Evolutionary conservation across 2,797 vertebrate species (phyloP).

Genomic region (Telmatherina bonti): DNA sequence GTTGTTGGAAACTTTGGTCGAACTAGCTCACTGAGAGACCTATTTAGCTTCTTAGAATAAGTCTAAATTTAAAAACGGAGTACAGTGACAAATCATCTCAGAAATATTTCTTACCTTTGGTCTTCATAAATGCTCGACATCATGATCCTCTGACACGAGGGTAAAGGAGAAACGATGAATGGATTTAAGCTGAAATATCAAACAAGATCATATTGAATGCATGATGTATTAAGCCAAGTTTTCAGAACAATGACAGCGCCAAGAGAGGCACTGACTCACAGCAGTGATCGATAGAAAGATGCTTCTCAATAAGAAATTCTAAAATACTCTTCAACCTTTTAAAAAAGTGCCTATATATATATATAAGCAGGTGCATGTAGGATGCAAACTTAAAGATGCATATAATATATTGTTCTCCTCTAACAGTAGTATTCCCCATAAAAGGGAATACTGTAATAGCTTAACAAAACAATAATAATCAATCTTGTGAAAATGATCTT

Average conservation of each 20-base stretch:
- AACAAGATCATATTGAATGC: conserved; percentile 45
- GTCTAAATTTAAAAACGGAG: not conserved
- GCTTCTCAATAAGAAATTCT: not conserved
- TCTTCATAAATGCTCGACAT: conserved; percentile 70
- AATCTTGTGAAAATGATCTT: too few species aligned
- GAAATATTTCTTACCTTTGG: conserved; percentile 38
- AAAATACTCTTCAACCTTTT: conserved; percentile 8
- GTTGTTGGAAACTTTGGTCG: not conserved
- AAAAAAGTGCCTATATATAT: not conserved
- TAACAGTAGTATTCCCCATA: too few species aligned
- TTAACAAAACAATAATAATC: too few species aligned
- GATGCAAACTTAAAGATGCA: not conserved
- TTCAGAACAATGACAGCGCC: conserved; percentile 39
- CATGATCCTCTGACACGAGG: conserved; percentile 50
- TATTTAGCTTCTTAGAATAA: not conserved
- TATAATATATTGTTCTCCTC: not conserved
- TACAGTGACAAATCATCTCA: conserved; percentile 17
- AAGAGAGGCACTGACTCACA: not conserved
- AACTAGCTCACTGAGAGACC: too few species aligned
- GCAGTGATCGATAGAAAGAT: conserved; percentile 9
- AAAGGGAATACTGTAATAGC: too few species aligned
- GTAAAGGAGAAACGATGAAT: conserved; percentile 18
- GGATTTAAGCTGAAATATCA: conserved; percentile 59
- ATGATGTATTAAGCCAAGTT: conserved; percentile 40
- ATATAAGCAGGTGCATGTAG: too few species aligned